Evolutionary conservation across 2,797 vertebrate genomes (phyloP).

Genomic region (Mormyrus proboscirostris): DNA sequence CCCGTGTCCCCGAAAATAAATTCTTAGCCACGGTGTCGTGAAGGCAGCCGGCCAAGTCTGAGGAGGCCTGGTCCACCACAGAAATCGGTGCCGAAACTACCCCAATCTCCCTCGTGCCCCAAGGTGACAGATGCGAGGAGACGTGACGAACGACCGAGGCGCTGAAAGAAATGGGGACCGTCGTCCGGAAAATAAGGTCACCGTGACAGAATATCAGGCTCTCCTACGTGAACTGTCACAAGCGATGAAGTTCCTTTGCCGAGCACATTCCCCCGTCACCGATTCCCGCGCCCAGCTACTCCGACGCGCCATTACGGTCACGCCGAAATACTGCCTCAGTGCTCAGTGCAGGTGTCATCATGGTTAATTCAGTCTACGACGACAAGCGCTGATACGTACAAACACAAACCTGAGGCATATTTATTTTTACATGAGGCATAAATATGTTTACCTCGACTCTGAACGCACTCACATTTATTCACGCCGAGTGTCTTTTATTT

Average conservation of each 20-base stretch:
- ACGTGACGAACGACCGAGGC: not conserved
- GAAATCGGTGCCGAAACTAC: not conserved
- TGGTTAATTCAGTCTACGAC: not conserved
- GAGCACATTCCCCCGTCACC: not conserved
- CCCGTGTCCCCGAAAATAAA: not conserved
- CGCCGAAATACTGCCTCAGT: not conserved
- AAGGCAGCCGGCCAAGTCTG: not conserved
- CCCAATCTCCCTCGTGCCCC: not conserved
- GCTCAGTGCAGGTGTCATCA: not conserved
- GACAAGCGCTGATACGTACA: not conserved
- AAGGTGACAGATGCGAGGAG: not conserved
- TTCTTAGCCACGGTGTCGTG: not conserved
- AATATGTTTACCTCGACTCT: not conserved
- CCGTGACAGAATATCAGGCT: conserved; percentile 1
- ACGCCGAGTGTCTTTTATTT: not conserved
- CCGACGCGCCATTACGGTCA: not conserved
- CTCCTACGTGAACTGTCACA: not conserved
- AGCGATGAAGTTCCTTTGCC: not conserved
- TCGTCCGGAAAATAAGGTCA: conserved; percentile 5
- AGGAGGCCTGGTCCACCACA: not conserved
- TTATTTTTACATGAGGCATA: not conserved
- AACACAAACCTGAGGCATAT: not conserved
- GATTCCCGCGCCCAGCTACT: too few relatives aligned
- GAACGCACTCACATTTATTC: not conserved
- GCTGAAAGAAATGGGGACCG: not conserved